Percentiles rank a stretch among this genome's conserved stretches.
These are phyloP conservation scores for Glossosoma conforme DNA, from an alignment of 1,140 invertebrate species.

Conservation along the genomic window DNA sequence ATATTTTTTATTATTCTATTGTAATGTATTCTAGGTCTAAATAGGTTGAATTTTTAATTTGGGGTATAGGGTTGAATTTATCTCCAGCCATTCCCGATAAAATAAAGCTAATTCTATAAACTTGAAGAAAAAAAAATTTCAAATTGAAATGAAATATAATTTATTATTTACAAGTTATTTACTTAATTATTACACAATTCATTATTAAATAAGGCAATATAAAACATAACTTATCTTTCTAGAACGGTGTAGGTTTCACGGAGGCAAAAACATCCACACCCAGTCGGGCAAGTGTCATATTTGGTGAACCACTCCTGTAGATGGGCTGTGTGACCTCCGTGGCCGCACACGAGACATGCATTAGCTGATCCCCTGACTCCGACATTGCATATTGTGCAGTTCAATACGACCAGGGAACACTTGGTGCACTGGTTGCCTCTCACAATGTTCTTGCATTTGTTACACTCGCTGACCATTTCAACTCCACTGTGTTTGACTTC, in stretches of 20 bases:
- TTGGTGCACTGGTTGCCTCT: slow-evolving; percentile 56
- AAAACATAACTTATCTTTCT: slow-evolving; percentile 35
- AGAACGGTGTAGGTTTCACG: slow-evolving; percentile 51
- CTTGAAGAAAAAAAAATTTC: neutral
- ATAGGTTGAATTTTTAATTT: no score
- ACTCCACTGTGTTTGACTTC: slow-evolving; percentile 60
- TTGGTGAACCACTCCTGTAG: slow-evolving; percentile 66
- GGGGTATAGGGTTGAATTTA: no score
- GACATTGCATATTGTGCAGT: slow-evolving; percentile 80
- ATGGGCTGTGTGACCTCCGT: slow-evolving; percentile 85
- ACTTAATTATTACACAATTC: neutral
- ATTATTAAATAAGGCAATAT: neutral
- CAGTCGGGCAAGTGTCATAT: slow-evolving; percentile 56
- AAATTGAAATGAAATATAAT: neutral
- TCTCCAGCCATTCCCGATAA: no score
- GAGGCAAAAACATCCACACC: slow-evolving; percentile 87
- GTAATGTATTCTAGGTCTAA: no score
- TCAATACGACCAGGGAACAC: slow-evolving; percentile 67
- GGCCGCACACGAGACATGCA: slow-evolving; percentile 81
- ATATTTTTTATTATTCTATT: no score
- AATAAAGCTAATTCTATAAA: no score
- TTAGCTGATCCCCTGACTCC: slow-evolving; percentile 79
- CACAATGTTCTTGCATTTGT: slow-evolving; percentile 57
- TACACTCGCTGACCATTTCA: slow-evolving; percentile 73
- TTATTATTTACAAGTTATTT: neutral